A percentile compares a stretch with the other conserved stretches of the same genome.
Evolutionary conservation across 2,888 invertebrate species (phyloP).

Genomic region (Rotaria socialis): DNA sequence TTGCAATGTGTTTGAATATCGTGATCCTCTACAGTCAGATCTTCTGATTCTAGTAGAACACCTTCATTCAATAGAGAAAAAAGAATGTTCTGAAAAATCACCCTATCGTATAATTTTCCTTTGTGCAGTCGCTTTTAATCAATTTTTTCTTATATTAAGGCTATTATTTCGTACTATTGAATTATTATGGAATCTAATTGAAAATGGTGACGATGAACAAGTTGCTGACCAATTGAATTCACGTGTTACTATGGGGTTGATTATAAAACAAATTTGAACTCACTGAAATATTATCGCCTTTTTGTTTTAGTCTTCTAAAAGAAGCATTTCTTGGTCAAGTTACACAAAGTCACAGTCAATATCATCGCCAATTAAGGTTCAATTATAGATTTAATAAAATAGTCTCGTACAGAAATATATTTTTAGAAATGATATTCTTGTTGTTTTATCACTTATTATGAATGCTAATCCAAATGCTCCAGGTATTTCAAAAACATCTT

Average conservation of each 20-base stretch:
- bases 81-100: no score
- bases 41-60: no score
- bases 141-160: not conserved
- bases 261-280: not conserved
- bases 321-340: slow-evolving; percentile 58
- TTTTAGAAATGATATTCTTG: slow-evolving; percentile 56
- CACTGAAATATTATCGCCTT: not conserved
- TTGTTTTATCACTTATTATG: slow-evolving; percentile 54
- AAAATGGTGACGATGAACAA: slow-evolving; percentile 52
- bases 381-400: not conserved
- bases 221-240: slow-evolving; percentile 55
- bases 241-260: slow-evolving; percentile 54
- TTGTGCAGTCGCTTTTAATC: no score
- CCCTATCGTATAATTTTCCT: no score
- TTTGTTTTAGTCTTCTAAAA: slow-evolving; percentile 52
- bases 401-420: not conserved
- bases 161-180: slow-evolving; percentile 58
- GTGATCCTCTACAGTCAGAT: no score
- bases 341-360: slow-evolving; percentile 57
- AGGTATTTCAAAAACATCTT: slow-evolving; percentile 48
- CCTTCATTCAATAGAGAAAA: no score
- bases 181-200: slow-evolving; percentile 58
- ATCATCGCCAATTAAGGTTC: slow-evolving; percentile 55
- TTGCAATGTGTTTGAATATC: no score
- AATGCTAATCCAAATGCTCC: slow-evolving; percentile 53